phyloP scores from a whole-genome alignment of 2,113 vertebrate species.

The Campylomormyrus tamandua region DNA sequence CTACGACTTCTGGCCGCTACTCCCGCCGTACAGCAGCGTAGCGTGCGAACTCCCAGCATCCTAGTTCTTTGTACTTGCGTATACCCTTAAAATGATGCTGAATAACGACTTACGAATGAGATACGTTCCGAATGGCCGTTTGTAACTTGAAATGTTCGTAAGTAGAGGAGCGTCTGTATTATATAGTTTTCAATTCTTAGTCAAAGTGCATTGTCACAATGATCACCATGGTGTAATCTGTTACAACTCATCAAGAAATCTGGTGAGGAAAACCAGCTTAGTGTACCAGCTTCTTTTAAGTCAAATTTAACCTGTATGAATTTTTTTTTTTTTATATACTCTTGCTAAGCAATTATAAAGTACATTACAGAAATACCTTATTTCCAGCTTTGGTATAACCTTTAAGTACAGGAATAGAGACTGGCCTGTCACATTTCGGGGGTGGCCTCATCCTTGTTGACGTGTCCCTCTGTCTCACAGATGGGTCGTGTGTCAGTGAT shows the following conservation, averaged over 20 bases:
- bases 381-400: background rate
- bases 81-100: too few species aligned
- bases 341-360: background rate
- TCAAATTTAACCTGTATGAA: background rate
- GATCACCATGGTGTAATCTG: background rate
- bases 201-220: background rate
- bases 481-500: conserved; percentile 49
- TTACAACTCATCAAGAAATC: background rate
- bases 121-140: too few species aligned
- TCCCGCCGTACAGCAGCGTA: too few species aligned
- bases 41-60: too few species aligned
- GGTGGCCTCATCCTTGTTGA: background rate
- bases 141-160: too few species aligned
- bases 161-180: background rate
- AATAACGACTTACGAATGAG: too few species aligned
- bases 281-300: background rate
- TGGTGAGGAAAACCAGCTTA: background rate
- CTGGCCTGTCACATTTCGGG: background rate
- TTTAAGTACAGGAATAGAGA: background rate
- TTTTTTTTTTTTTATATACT: background rate
- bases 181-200: background rate
- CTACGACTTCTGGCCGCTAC: too few species aligned
- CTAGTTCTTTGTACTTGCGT: too few species aligned
- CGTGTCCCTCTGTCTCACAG: conserved; percentile 36
- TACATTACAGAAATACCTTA: background rate